Evolutionary conservation across 1,140 invertebrate species (phyloP), one percentile per base, ranked within the genome.

Genomic region (Drosophila biarmipes): DNA sequence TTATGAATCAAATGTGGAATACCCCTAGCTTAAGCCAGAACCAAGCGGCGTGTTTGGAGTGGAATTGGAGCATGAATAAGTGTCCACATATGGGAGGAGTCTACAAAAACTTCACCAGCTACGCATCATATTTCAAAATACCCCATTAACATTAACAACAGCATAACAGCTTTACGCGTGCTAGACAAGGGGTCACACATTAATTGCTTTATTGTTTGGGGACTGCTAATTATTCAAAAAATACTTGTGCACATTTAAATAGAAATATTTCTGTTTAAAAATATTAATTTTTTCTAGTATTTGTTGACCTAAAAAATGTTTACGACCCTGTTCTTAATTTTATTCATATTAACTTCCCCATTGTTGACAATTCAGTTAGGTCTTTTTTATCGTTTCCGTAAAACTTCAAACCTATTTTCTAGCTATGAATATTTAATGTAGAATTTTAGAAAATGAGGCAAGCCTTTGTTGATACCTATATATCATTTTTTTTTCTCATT

Each of bases 41-140:
- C 53, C 59, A 15, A 49, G n/a, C 10, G 11, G 19, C 14, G 38
- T 57, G 53, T 54, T 59, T 51, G 27, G 31, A 45, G 11, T 43
- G 53, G 61, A 84, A 80, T 77, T 86, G 78, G 81, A 77, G 73
- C 78, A 77, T 86, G 81, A 85, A 86, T 80, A 79, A 80, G 67
- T 78, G 78, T 69, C 64, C 63, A 56, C 63, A 46, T 43, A 40
- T 55, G 46, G 63, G 31, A 40, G 21, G 24, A 38, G 31, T 37
- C 45, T 24, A 12, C 31, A 14, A 40, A 37, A 67, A 42, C 19
- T 34, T 11, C 2, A 21, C 14, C 24, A 19, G 27, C 31, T 53
- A 37, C 15, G 31, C 46, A 69, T 24, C 17, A 68, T 68, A 54
- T 38, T 54, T 45, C 19, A 40, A 61, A 72, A 59, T 49, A n/a